Conservation (phyloP, 2,888 invertebrate species). For the Esperia sulphurella region DNA sequence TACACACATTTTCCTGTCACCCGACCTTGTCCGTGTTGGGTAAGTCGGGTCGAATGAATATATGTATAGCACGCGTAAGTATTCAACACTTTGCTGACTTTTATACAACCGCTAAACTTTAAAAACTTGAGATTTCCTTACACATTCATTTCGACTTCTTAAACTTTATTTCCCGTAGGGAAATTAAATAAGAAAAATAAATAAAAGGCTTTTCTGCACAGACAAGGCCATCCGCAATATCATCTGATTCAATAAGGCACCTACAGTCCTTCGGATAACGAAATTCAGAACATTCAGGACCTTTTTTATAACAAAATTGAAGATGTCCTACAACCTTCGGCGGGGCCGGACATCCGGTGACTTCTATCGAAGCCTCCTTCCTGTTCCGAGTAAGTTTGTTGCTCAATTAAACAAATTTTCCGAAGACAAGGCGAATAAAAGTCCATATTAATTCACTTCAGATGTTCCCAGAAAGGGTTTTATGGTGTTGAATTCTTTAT, state of each 20-base stretch:
- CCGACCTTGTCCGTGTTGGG: no score
- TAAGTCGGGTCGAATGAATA: no score
- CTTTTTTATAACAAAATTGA: constrained; percentile 5
- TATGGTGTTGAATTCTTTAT: constrained; percentile 27
- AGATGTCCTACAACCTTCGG: constrained; percentile 8
- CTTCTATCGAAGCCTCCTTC: constrained; percentile 36
- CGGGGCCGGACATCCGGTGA: constrained; percentile 47
- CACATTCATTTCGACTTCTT: no score
- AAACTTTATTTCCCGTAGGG: no score
- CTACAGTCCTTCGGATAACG: not conserved
- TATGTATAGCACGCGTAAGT: no score
- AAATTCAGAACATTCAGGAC: constrained; percentile 5
- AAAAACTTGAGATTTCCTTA: no score
- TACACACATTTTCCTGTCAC: no score
- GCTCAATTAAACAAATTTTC: constrained; percentile 48
- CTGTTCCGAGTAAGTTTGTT: constrained; percentile 32
- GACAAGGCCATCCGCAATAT: not conserved
- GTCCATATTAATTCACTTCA: constrained; percentile 29
- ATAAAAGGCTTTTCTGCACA: not conserved
- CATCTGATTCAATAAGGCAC: not conserved
- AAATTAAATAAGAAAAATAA: no score
- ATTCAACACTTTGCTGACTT: no score
- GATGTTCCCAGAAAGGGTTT: constrained; percentile 19
- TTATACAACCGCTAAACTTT: no score
- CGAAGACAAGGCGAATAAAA: constrained; percentile 27